Percentiles rank a stretch among this genome's conserved stretches.
Evolutionary conservation across 1,140 invertebrate species (phyloP).

Genomic region (Aphis gossypii): DNA sequence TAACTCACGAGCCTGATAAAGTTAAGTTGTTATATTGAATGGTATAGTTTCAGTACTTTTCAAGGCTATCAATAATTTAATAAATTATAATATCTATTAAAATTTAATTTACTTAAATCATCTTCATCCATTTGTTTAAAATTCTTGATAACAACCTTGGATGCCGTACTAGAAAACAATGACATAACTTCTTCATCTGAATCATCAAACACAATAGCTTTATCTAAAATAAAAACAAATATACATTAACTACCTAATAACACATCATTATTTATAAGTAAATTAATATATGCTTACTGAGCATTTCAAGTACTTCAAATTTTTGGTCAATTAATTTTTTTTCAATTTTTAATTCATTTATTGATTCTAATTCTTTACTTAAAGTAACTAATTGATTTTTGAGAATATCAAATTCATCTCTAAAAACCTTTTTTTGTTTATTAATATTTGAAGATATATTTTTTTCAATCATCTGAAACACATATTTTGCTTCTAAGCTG

Average conservation of each 20-base stretch:
- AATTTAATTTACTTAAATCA: neutral
- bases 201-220: slow-evolving; percentile 19
- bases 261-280: no score
- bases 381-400: slow-evolving; percentile 23
- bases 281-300: neutral
- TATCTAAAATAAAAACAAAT: slow-evolving; percentile 17
- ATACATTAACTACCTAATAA: neutral
- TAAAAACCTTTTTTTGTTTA: slow-evolving; percentile 41
- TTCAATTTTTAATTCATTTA: slow-evolving; percentile 16
- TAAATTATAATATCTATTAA: neutral
- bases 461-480: neutral
- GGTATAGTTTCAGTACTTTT: no score
- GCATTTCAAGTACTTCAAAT: slow-evolving; percentile 12
- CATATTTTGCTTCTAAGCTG: slow-evolving; percentile 28
- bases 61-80: neutral
- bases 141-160: slow-evolving; percentile 16
- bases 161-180: neutral
- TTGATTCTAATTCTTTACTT: neutral
- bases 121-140: slow-evolving; percentile 26
- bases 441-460: slow-evolving; percentile 17
- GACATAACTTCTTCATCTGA: slow-evolving; percentile 32
- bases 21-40: no score
- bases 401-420: neutral
- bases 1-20: neutral
- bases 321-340: neutral